A percentile compares a stretch with the other conserved stretches of the same genome.
Evolutionary conservation across 2,888 invertebrate species (phyloP).

Genomic region (Nephrotoma flavescens): DNA sequence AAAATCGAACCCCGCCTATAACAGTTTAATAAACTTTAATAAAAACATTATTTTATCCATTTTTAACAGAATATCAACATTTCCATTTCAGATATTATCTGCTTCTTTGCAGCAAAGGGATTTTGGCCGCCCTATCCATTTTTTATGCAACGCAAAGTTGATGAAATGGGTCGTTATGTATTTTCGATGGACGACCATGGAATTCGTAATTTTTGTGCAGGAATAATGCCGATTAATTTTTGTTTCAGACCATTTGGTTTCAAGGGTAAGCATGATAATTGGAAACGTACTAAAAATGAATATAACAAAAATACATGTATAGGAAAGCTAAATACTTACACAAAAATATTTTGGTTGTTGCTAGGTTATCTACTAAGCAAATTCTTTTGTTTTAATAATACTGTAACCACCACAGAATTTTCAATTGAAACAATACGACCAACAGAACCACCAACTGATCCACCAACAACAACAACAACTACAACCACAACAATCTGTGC

Average conservation of each 20-base stretch:
- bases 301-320: not conserved
- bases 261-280: not conserved
- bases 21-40: too few relatives aligned
- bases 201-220: not conserved
- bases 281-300: not conserved
- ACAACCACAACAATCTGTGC: not conserved
- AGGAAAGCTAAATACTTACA: not conserved
- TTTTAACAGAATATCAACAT: too few relatives aligned
- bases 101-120: not conserved
- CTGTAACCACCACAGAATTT: not conserved
- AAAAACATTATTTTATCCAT: too few relatives aligned
- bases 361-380: not conserved
- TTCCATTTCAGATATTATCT: not conserved
- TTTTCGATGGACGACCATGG: not conserved
- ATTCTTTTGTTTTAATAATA: not conserved
- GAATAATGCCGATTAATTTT: not conserved
- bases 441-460: not conserved
- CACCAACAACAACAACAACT: not conserved
- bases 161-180: not conserved
- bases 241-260: not conserved
- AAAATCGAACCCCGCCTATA: too few relatives aligned
- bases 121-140: not conserved
- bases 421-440: not conserved
- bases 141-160: not conserved
- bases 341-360: not conserved